phyloP scores from a whole-genome alignment of 1,140 invertebrate genomes.

The Trinorchestia longiramus region DNA sequence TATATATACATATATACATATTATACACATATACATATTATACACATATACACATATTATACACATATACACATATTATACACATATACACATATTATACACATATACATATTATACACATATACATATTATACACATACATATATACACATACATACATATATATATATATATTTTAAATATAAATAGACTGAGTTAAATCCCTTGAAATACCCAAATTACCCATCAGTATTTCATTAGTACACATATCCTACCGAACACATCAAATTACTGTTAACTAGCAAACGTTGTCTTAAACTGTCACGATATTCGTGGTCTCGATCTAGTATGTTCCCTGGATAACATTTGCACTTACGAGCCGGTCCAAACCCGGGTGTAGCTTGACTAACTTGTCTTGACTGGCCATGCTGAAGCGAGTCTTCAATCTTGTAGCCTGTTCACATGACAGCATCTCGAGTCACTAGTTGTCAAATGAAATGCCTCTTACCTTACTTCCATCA shows the following conservation, averaged over 20 bases:
- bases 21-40: too few species aligned
- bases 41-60: too few species aligned
- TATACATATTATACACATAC: background rate
- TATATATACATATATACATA: too few species aligned
- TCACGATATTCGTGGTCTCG: background rate
- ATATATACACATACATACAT: background rate
- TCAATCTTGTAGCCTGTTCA: background rate
- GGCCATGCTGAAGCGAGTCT: background rate
- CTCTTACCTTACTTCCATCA: constrained; percentile 33
- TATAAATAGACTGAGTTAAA: background rate
- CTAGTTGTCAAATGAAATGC: constrained; percentile 21
- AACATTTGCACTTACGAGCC: background rate
- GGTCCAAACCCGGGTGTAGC: background rate
- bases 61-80: too few species aligned
- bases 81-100: too few species aligned
- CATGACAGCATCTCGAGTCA: background rate
- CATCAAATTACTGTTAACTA: background rate
- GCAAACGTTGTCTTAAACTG: background rate
- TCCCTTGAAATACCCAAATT: background rate
- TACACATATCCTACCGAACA: background rate
- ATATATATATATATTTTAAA: background rate
- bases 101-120: too few species aligned
- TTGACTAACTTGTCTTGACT: too few species aligned
- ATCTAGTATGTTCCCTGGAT: background rate
- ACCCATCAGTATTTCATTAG: background rate